Conservation (phyloP, 1,140 invertebrate species). For the Neodiprion pinetum region DNA sequence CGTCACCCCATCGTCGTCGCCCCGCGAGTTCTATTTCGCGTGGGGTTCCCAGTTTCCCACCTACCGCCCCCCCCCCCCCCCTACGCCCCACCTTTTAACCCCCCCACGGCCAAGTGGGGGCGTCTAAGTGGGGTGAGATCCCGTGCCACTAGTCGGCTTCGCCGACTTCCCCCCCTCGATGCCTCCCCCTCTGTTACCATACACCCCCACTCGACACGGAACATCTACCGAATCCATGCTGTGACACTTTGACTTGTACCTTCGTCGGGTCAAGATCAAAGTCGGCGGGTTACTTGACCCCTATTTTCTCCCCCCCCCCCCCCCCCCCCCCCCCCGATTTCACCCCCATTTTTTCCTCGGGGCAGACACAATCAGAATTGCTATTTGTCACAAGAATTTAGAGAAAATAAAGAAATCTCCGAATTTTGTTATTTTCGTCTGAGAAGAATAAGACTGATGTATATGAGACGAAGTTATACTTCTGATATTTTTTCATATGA, state of each 20-base stretch:
- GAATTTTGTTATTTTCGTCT: too few relatives aligned
- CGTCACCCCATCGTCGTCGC: neutral
- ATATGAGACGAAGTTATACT: too few relatives aligned
- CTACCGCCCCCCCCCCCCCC: slow-evolving; percentile 30
- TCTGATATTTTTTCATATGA: too few relatives aligned
- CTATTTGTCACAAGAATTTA: too few relatives aligned
- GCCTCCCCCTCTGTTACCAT: slow-evolving; percentile 11
- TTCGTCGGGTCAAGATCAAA: too few relatives aligned
- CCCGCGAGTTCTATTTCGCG: slow-evolving; percentile 47
- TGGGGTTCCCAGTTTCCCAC: slow-evolving; percentile 48
- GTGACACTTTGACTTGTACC: neutral
- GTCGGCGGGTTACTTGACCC: too few relatives aligned
- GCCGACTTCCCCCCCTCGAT: slow-evolving; percentile 14
- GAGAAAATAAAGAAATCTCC: too few relatives aligned
- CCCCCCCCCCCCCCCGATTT: slow-evolving; percentile 23
- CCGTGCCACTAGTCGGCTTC: neutral
- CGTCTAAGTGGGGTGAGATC: neutral
- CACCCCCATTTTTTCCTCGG: slow-evolving; percentile 18
- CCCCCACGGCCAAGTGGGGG: slow-evolving; percentile 18
- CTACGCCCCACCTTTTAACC: slow-evolving; percentile 37
- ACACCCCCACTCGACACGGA: neutral
- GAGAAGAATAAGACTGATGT: too few relatives aligned
- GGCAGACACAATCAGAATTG: slow-evolving; percentile 1
- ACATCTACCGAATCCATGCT: too few relatives aligned
- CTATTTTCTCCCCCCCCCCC: slow-evolving; percentile 15